Conservation (phyloP, 1,140 invertebrate species). For the Camponotus vicinus region DNA sequence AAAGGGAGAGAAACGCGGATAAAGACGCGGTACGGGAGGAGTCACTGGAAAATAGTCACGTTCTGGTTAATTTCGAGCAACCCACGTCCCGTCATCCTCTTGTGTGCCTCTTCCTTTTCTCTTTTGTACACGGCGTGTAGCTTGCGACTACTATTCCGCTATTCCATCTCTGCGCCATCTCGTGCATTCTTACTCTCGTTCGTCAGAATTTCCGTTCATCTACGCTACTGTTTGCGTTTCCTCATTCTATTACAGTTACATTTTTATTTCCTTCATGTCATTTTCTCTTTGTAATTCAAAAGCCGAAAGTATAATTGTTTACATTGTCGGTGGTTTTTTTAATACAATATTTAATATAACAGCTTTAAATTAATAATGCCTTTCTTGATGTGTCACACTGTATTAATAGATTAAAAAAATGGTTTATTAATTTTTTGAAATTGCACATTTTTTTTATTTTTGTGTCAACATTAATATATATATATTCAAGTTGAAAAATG, state of each 20-base stretch:
- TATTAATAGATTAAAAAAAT: neutral
- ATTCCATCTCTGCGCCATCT: neutral
- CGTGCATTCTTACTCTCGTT: neutral
- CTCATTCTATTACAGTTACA: constrained; percentile 15
- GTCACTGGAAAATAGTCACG: constrained; percentile 73
- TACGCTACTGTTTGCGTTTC: constrained; percentile 1
- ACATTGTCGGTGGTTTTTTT: constrained; percentile 69
- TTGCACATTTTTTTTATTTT: neutral
- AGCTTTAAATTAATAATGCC: neutral
- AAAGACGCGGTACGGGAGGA: constrained; percentile 49
- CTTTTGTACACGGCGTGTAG: constrained; percentile 39
- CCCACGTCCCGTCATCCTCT: constrained; percentile 12
- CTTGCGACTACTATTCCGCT: constrained; percentile 27
- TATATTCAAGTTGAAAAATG: constrained; percentile 31
- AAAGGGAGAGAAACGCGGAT: constrained; percentile 29
- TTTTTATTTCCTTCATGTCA: constrained; percentile 55
- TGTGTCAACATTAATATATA: neutral
- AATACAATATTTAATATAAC: constrained; percentile 28
- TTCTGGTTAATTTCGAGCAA: constrained; percentile 76
- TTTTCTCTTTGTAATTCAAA: constrained; percentile 78
- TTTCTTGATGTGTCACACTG: neutral
- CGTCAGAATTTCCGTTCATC: constrained; percentile 20
- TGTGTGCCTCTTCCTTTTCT: neutral
- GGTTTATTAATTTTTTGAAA: neutral
- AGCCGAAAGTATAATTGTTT: constrained; percentile 83